phyloP scores from a whole-genome alignment of 1,140 invertebrate genomes.

The Medauroidea extradentata region DNA sequence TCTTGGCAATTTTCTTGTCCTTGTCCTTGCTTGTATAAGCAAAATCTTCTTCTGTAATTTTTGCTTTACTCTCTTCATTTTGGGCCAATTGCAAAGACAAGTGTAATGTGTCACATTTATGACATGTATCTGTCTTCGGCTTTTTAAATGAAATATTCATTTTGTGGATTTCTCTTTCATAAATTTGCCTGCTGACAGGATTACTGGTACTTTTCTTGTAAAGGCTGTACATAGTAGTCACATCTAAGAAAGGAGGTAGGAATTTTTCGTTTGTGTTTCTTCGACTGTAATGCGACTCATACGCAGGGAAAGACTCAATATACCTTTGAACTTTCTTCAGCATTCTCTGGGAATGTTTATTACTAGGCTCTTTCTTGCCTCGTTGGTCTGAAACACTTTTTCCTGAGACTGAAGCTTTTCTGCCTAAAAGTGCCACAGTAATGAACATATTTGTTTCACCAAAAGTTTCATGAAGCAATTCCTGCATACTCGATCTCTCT shows the following conservation, averaged over 20 bases:
- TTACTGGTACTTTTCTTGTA: conserved; percentile 7
- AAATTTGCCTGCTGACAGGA: background rate
- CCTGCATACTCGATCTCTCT: conserved; percentile 11
- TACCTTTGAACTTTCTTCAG: background rate
- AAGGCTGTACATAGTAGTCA: conserved; percentile 15
- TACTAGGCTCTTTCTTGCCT: too few species aligned
- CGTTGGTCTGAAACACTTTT: too few species aligned
- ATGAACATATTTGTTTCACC: conserved; percentile 11
- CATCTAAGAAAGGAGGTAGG: conserved; percentile 13
- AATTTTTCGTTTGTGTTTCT: conserved; percentile 14
- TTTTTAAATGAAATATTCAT: conserved; percentile 19
- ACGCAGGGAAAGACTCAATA: background rate
- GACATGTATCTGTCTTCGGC: conserved; percentile 18
- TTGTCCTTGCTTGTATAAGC: too few species aligned
- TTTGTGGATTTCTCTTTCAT: conserved; percentile 14
- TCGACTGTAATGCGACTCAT: conserved; percentile 14
- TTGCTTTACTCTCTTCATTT: conserved; percentile 21
- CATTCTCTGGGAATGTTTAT: too few species aligned
- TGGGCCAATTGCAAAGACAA: conserved; percentile 16
- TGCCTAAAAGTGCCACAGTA: conserved; percentile 1
- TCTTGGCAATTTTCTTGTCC: too few species aligned
- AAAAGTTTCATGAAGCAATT: conserved; percentile 14
- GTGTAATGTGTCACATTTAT: conserved; percentile 17
- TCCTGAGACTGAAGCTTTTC: too few species aligned
- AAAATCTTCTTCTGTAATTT: too few species aligned